Evolutionary conservation across 2,888 invertebrate species (phyloP), one percentile per base, ranked within the genome.

Genomic region (Drosophila neoperkinsi): DNA sequence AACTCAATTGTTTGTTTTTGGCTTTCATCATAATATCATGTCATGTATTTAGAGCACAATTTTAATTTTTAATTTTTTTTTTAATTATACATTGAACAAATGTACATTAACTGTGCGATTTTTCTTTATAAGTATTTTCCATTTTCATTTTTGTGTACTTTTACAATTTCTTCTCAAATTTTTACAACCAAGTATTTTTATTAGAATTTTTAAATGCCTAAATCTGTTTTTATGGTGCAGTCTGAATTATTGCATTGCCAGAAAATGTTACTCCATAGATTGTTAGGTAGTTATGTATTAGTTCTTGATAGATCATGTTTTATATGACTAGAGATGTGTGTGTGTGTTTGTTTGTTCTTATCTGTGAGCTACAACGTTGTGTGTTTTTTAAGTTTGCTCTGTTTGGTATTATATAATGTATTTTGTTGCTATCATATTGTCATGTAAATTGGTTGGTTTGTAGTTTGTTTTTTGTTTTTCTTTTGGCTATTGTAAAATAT

Each of bases 161-260:
- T 70, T 77, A 81, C 77, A 69, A 56, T 64, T 69, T 68, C 25
- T 41, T 21, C n/a, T 10, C 38, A 51, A 50, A 34, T 67, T 60
- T 80, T 76, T 81, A 81, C 81, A 81, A 81, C 81, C 81, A 74
- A 81, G 71, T 75, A 50, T 60, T 70, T 59, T 63, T 59, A 61
- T 43, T 34, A 41, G 62, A 58, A 58, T 51, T 74, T 81, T 74
- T 74, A 83, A 83, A 83, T 83, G 83, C 83, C 83, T 81, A 84
- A 81, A 81, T 67, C 52, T 70, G 36, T 69, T 57, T 38, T 38
- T 59, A 56, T 43, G 60, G 84, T 90, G 90, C 90, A 90, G 90
- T 91, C 90, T 90, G 88, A 86, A 90, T 64, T 67, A 84, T 89
- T 81, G 80, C 76, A 68, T 67, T 70, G 81, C 76, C 75, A 73